Conservation (phyloP, 2,113 vertebrate species). For the Heliornis fulica region DNA sequence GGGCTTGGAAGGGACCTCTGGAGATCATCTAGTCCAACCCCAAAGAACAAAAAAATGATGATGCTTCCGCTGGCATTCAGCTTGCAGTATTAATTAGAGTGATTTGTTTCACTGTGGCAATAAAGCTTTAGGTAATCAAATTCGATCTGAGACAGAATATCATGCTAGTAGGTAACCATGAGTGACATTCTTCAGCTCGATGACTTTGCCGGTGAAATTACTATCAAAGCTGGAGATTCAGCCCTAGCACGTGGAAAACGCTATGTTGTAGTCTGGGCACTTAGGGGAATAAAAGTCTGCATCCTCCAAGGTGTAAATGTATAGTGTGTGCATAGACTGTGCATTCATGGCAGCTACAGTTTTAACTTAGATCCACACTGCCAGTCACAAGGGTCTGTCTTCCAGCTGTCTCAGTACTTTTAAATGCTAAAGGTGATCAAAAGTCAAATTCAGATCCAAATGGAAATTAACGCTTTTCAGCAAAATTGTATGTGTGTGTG, state of each 20-base stretch:
- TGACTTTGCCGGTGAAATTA: constrained; percentile 40
- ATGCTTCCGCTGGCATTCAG: background rate
- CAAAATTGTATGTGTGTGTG: background rate
- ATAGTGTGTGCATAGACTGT: background rate
- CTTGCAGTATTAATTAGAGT: constrained; percentile 39
- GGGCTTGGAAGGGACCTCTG: too few species aligned
- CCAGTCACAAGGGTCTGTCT: background rate
- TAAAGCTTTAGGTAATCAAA: constrained; percentile 60
- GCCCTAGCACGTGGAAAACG: background rate
- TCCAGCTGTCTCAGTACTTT: background rate
- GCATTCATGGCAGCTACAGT: background rate
- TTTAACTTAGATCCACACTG: background rate
- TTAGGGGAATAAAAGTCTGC: background rate
- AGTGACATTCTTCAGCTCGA: constrained; percentile 9
- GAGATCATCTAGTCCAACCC: too few species aligned
- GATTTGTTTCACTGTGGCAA: constrained; percentile 55
- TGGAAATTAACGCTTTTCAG: background rate
- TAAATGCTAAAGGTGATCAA: background rate
- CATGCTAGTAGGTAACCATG: constrained; percentile 21
- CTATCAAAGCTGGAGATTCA: constrained; percentile 1
- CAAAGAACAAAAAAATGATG: background rate
- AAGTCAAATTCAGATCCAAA: background rate
- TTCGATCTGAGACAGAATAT: constrained; percentile 49
- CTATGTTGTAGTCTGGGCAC: background rate
- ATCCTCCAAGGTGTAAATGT: background rate